Percentiles rank a stretch among this genome's conserved stretches.
These are phyloP conservation scores for Oreotragus oreotragus DNA, from an alignment of 2,113 vertebrate species.

Conservation along the genomic window DNA sequence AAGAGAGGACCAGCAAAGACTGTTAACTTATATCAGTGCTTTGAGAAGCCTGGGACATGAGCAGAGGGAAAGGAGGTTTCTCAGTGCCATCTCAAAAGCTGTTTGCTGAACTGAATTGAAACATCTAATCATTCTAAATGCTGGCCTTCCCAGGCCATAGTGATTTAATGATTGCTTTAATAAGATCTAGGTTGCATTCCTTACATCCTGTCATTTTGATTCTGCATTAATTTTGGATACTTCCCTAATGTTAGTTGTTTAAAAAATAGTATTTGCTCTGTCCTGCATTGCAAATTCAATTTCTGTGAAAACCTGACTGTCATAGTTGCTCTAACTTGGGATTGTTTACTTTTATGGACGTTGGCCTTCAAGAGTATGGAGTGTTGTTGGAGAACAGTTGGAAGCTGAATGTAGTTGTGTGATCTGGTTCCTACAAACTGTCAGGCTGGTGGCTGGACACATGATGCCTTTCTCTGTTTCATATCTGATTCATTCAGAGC, in stretches of 20 bases:
- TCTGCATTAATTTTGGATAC: not conserved
- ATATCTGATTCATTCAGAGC: not conserved
- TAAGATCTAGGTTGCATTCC: not conserved
- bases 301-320: not conserved
- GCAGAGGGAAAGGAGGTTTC: not conserved
- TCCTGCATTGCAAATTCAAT: not conserved
- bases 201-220: not conserved
- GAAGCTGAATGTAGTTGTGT: not conserved
- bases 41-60: not conserved
- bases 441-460: not conserved
- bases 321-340: not conserved
- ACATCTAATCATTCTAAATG: not conserved
- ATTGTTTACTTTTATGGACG: not conserved
- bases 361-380: not conserved
- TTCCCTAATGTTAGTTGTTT: not conserved
- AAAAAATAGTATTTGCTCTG: not conserved
- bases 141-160: not conserved
- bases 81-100: not conserved
- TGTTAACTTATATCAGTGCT: not conserved
- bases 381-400: not conserved
- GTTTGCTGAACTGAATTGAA: not conserved
- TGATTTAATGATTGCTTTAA: not conserved
- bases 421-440: not conserved
- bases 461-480: not conserved
- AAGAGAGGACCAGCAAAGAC: not conserved